Percentiles rank a stretch among this genome's conserved stretches.
Conservation (phyloP, 2,113 vertebrate species). For the Chlorocebus sabaeus region DNA sequence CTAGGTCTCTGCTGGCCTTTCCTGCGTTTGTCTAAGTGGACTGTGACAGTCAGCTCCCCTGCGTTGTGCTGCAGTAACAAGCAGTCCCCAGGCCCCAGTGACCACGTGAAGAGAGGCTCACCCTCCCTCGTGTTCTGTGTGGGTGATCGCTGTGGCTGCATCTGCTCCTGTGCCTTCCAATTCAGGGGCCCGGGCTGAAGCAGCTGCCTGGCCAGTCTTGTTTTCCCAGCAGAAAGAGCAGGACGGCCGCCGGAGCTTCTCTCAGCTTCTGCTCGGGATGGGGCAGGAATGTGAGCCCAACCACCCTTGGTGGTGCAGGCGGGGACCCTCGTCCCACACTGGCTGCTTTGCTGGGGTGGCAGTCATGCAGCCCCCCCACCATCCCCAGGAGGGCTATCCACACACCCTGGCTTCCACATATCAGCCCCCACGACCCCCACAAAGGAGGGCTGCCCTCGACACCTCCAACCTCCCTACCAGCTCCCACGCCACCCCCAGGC, state of each 20-base stretch:
- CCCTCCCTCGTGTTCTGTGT: background rate
- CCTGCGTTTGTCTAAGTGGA: background rate
- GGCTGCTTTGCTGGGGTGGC: background rate
- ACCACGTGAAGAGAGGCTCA: background rate
- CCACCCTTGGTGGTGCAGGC: background rate
- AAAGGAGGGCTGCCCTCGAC: no score
- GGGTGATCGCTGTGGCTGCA: background rate
- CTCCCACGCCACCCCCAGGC: no score
- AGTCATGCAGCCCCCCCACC: background rate
- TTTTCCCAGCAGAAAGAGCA: background rate
- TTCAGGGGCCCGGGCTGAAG: background rate
- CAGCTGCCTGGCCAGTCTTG: background rate
- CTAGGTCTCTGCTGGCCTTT: background rate
- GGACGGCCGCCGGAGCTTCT: no score
- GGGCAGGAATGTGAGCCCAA: background rate
- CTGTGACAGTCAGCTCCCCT: background rate
- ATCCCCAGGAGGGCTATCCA: background rate
- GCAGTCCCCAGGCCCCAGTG: background rate
- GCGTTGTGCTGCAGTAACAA: background rate
- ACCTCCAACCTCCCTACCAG: no score
- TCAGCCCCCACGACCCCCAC: no score
- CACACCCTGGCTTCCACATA: no score
- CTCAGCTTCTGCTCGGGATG: no score
- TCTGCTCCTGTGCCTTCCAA: accelerated
- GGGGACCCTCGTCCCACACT: background rate